Percentiles rank a stretch among this genome's conserved stretches.
Conservation (phyloP, 2,888 invertebrate genomes). For the Campoletis raptor region DNA sequence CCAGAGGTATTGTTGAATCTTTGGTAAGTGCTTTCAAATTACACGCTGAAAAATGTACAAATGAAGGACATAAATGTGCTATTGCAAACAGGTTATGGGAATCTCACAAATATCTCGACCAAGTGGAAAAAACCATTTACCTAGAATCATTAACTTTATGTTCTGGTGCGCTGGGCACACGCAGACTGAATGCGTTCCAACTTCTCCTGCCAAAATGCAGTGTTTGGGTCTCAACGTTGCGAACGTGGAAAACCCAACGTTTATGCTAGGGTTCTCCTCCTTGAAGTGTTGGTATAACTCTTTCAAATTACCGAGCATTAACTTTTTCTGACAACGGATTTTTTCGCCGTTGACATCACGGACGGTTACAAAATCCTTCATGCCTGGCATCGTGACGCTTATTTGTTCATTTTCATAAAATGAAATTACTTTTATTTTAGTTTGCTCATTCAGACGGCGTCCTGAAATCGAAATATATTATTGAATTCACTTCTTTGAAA, state of each 20-base stretch:
- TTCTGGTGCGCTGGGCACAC: slow-evolving; percentile 31
- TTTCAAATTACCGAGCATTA: slow-evolving; percentile 36
- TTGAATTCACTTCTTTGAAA: background rate
- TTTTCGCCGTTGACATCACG: slow-evolving; percentile 17
- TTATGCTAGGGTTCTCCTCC: background rate
- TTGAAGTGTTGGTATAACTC: slow-evolving; percentile 23
- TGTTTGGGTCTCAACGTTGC: slow-evolving; percentile 15
- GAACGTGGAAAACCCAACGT: slow-evolving; percentile 27
- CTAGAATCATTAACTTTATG: slow-evolving; percentile 25
- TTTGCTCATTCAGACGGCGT: background rate
- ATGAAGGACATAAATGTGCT: slow-evolving; percentile 12
- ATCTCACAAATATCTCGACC: background rate
- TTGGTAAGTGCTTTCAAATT: slow-evolving; percentile 10
- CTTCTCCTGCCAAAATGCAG: slow-evolving; percentile 14
- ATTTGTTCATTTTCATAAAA: slow-evolving; percentile 24
- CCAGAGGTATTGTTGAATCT: too few relatives aligned
- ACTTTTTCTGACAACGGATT: slow-evolving; percentile 14
- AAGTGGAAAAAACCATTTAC: slow-evolving; percentile 16
- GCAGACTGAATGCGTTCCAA: slow-evolving; percentile 28
- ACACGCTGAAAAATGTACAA: slow-evolving; percentile 27
- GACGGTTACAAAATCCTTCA: slow-evolving; percentile 32
- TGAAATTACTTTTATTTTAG: background rate
- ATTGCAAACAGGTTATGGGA: background rate
- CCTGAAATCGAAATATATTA: background rate
- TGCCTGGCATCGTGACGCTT: slow-evolving; percentile 24